phyloP scores from a whole-genome alignment of 2,113 vertebrate genomes.

The Rhineura floridana region DNA sequence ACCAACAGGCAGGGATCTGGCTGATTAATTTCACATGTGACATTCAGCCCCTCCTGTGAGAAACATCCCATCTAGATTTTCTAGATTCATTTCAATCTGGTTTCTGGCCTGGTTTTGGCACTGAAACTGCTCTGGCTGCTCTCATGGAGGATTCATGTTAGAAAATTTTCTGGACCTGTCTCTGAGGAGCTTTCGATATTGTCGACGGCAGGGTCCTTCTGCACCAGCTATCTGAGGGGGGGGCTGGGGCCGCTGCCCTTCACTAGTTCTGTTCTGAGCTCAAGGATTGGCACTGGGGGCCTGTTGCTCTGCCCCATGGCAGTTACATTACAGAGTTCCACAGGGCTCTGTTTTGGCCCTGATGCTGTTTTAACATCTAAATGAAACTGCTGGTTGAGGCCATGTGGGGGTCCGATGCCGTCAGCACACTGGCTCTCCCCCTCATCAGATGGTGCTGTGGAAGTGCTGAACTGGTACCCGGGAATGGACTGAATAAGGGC shows the following conservation, averaged over 20 bases:
- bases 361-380: neutral
- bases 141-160: neutral
- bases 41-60: neutral
- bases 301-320: no score
- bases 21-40: neutral
- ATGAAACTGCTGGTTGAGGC: neutral
- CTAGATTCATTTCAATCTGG: neutral
- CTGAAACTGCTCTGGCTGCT: neutral
- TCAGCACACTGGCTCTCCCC: neutral
- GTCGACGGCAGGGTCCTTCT: neutral
- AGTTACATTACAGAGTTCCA: neutral
- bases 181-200: neutral
- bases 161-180: neutral
- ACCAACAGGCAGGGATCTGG: no score
- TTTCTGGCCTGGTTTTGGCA: neutral
- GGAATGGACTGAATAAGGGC: neutral
- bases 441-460: neutral
- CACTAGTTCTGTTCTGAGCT: neutral
- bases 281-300: no score
- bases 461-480: neutral
- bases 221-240: neutral
- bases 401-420: neutral
- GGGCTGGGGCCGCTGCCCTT: neutral
- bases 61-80: neutral
- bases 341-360: neutral